Base-by-base conservation (phyloP, 2,888 invertebrate species). In the Steromphala cineraria region DNA sequence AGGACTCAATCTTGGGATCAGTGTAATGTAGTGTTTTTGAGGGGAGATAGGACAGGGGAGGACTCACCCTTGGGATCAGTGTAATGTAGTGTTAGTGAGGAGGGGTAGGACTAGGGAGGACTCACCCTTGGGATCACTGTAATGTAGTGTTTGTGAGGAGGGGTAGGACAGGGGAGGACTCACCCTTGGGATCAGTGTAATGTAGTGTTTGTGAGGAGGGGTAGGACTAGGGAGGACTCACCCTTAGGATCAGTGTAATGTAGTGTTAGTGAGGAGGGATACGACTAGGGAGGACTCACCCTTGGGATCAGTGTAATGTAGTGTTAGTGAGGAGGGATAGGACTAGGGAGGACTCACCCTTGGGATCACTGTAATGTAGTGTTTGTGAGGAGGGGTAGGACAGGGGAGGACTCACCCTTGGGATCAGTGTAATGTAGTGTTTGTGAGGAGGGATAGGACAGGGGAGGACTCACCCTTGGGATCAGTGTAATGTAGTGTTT, bases 171-270 rank as follows among this genome's bases (percentile, higher is more conserved):
- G 46, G 13, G 46, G 10, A 46, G 17, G 19, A 56, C 84, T 82
- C 85, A 91, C 88, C 86, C 87, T 88, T 81, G 90, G 88, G 82
- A 86, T 88, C 53, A 87, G 83, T 55, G 90, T 83, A 13, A 10
- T 13, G 46, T 5, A 10, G 10, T 46, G 46, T 2, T 36, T 7
- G n/a, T n/a, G n/a, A 36, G 7, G 7, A n/a, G 4, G 7, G 36
- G 7, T 7, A 36, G 36, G 7, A 13, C 10, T 1, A 13, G 13
- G 46, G 10, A 46, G 17, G 19, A 56, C 84, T 82, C 85, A 91
- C 88, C 86, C 87, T 88, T 81, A 90, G 88, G 82, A 86, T 88
- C 53, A 87, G 83, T 55, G 90, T 83, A 13, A 10, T 13, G 46
- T 5, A 10, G 10, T 46, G 46, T 2, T 36, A 2, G n/a, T n/a